phyloP scores from a whole-genome alignment of 2,888 invertebrate genomes.

The Napeogenes inachia region DNA sequence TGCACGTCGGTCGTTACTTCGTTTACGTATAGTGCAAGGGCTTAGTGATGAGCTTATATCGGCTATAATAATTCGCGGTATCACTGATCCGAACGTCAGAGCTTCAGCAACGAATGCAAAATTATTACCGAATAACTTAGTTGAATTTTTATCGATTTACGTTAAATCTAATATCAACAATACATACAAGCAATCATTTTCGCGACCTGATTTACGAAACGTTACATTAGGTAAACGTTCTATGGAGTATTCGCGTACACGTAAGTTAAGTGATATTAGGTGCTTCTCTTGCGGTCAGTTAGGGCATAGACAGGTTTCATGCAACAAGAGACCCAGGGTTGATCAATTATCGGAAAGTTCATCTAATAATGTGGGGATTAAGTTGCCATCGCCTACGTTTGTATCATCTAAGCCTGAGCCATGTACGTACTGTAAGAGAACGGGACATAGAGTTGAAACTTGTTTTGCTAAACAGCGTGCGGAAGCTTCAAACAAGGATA shows the following conservation, averaged over 20 bases:
- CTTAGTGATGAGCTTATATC: not conserved
- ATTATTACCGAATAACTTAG: constrained; percentile 2
- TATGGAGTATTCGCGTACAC: constrained; percentile 4
- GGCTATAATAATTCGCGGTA: constrained; percentile 5
- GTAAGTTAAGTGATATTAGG: constrained; percentile 10
- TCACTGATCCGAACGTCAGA: not conserved
- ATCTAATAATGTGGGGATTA: not conserved
- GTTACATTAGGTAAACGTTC: no score
- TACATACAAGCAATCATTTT: no score
- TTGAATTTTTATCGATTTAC: not conserved
- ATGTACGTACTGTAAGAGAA: constrained; percentile 20
- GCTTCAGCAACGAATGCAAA: not conserved
- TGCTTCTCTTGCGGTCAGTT: constrained; percentile 22
- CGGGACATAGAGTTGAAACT: constrained; percentile 22
- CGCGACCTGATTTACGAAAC: no score
- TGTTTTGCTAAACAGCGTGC: constrained; percentile 22
- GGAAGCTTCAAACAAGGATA: constrained; percentile 15
- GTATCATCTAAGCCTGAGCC: constrained; percentile 2
- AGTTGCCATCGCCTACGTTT: not conserved
- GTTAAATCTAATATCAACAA: not conserved
- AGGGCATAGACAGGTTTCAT: constrained; percentile 16
- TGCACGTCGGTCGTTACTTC: no score
- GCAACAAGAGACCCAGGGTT: constrained; percentile 7
- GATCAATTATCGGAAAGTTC: constrained; percentile 8
- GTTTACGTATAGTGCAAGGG: no score